A percentile compares a stretch with the other conserved stretches of the same genome.
Conservation (phyloP, 2,113 vertebrate genomes). For the Poicephalus gulielmi region DNA sequence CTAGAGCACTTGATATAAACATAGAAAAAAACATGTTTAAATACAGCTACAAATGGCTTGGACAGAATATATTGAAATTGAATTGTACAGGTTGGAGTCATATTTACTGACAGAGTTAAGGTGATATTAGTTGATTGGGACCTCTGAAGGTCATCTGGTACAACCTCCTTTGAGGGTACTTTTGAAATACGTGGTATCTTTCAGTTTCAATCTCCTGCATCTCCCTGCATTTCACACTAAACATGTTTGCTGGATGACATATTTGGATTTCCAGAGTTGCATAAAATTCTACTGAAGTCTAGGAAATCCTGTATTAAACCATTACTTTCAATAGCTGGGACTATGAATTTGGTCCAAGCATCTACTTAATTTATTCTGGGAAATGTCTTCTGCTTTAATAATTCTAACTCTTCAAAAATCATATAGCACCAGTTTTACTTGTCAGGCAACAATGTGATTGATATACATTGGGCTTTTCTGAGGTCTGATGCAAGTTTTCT, state of each 20-base stretch:
- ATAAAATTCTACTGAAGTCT: background rate
- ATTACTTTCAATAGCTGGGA: background rate
- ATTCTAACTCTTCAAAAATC: background rate
- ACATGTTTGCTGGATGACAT: background rate
- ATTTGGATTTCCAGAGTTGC: background rate
- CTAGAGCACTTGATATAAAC: background rate
- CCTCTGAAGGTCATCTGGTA: background rate
- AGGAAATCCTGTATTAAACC: background rate
- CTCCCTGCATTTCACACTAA: background rate
- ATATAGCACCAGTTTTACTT: background rate
- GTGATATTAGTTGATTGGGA: background rate
- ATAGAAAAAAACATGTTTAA: background rate
- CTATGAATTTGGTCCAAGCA: background rate
- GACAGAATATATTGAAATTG: background rate
- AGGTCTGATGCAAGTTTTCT: background rate
- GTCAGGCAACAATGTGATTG: background rate
- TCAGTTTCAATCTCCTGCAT: background rate
- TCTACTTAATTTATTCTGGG: background rate
- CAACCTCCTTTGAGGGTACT: background rate
- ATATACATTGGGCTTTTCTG: background rate
- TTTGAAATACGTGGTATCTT: background rate
- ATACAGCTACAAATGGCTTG: background rate
- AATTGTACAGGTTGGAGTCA: background rate
- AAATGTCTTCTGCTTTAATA: background rate
- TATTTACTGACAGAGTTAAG: background rate